Evolutionary conservation across 1,140 invertebrate genomes (phyloP), one percentile per base, ranked within the genome.

Genomic region (Panagrolaimus sp.): DNA sequence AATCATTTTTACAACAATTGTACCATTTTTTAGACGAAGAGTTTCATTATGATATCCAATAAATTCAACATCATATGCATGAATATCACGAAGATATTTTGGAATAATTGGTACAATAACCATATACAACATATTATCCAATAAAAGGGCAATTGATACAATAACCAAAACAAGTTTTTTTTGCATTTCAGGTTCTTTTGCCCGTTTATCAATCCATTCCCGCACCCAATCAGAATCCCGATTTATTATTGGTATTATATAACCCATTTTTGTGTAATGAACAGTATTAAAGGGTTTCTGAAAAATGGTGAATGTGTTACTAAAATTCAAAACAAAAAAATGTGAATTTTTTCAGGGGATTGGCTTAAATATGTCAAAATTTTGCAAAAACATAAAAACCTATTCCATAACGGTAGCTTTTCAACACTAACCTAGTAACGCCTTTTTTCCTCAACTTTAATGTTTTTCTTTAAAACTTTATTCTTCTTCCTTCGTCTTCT

Each of bases 111-210:
- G 96, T 46, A 98, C 96, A 65, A 98, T 98, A 42, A 99, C 96
- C 96, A 99, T 99, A 84, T 98, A 99, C 62, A 99, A 85, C 96
- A 99, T 96, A 86, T 96, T 97, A 86, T 96, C 93, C 76, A 96
- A 86, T 25, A 99, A 86, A 68, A 99, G 86, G 0, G 96, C 96
- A 71, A 98, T 92, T 47, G 92, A 96, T 0, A 99, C 96, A 72
- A 98, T 96, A 0, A 98, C 70, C n/a, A 82, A 74, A 13, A 82
- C 80, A 13, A 83, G 72, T 38, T 77, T 70, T 67, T 82, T 82
- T 66, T 82, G 80, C 16, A 79, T 72, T 11, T 69, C 27, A 16
- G 79, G 80, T 46, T 81, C 62, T 27, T 72, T 69, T 31, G 77
- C 62, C 57, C 72, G 68, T 57, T 75, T 67, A 44, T 80, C 75